phyloP scores from a whole-genome alignment of 2,113 vertebrate species.

The Rhodinocichla rosea region DNA sequence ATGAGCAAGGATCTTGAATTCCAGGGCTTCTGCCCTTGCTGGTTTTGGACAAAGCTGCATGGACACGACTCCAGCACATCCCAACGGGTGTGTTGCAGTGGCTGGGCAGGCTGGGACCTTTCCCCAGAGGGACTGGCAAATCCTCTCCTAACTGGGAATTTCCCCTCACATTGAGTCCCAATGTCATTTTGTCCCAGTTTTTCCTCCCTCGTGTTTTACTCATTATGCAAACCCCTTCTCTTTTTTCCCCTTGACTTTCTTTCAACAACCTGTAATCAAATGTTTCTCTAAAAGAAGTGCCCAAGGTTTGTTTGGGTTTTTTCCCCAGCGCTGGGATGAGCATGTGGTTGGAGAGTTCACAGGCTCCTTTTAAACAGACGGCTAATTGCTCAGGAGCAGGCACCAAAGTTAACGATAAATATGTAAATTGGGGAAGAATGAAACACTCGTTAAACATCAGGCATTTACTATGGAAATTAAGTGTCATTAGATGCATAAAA shows the following conservation, averaged over 20 bases:
- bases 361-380: constrained; percentile 29
- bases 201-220: neutral
- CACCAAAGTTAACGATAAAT: constrained; percentile 65
- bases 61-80: neutral
- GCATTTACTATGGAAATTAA: constrained; percentile 67
- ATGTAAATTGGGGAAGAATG: constrained; percentile 57
- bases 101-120: neutral
- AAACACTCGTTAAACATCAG: constrained; percentile 60
- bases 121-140: neutral
- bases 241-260: neutral
- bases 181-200: neutral
- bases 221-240: neutral
- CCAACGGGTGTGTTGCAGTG: rapidly evolving
- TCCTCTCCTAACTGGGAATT: neutral
- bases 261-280: neutral
- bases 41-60: neutral
- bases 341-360: constrained; percentile 20
- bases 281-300: neutral
- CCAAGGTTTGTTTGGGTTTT: neutral
- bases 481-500: constrained; percentile 56
- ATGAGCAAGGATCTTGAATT: neutral
- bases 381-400: constrained; percentile 45
- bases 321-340: neutral
- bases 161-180: neutral
- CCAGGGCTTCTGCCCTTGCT: neutral